Base-by-base conservation (phyloP, 1,140 invertebrate species). In the Drosophila mojavensis region DNA sequence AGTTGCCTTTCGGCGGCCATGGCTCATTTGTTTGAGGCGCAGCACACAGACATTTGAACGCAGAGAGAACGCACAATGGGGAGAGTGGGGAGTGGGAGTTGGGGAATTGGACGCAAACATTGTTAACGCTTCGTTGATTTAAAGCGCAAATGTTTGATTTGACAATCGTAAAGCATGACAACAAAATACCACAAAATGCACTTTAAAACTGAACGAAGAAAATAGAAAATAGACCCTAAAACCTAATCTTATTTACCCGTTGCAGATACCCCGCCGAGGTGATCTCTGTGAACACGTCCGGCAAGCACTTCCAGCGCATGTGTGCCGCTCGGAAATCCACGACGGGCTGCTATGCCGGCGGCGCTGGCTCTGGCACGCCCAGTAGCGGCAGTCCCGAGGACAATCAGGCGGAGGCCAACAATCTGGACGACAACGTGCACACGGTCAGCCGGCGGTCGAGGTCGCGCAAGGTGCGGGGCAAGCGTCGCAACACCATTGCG, bases 401-500 rank as follows among this genome's bases (percentile, higher is more conserved):
- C 47, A 79, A 75, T 28, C 84, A 90, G 39, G 91, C 93, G 33
- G 88, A 91, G 56, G 80, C 77, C 61, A 91, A 91, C 50, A 91
- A 92, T 78, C 79, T 89, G 51, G 78, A 86, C 50, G 88, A 82
- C 45, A 93, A 94, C 75, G 93, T 94, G 39, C 93, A 94, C 89
- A 94, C 94, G 10, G 94, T 96, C 20, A 95, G 95, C 89, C 93
- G 96, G 89, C 93, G 96, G 79, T 96, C 95, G n/a, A 94, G 95
- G 72, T 94, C 94, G 41, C 93, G 96, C 68, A 96, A 96, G 93
- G 94, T 95, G 65, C 94, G 96, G 75, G 95, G 95, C 92, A 97
- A 97, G 93, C 94, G 97, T 94, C 94, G 97, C 92, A 98, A 97
- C 92, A 98, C 97, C 78, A 97, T 98, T 90, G 97, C 97, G 75